phyloP scores from a whole-genome alignment of 2,797 vertebrate genomes.

The Micrastur ruficollis region DNA sequence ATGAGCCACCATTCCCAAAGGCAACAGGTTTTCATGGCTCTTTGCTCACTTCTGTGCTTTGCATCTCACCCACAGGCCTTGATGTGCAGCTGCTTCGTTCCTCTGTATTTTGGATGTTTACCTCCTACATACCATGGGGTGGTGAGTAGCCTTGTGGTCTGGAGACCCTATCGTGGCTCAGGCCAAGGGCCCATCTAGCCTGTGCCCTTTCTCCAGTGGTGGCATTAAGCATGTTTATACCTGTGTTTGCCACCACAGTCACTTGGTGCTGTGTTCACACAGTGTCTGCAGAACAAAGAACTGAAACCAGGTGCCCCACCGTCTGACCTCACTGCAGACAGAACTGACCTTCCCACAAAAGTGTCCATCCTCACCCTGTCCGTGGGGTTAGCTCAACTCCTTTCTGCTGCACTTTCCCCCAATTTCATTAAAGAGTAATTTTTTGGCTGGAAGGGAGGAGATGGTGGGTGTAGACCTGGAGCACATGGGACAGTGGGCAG shows the following conservation, averaged over 20 bases:
- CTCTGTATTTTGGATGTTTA: neutral
- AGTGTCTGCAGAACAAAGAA: neutral
- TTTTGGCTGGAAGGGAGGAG: neutral
- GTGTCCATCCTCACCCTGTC: neutral
- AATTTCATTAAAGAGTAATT: neutral
- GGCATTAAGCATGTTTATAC: neutral
- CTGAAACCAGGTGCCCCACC: neutral
- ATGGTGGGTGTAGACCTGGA: neutral
- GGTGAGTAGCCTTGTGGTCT: slow-evolving; percentile 15
- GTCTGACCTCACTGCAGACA: neutral
- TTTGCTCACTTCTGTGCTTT: neutral
- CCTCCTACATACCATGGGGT: neutral
- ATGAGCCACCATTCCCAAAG: neutral
- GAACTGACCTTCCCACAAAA: neutral
- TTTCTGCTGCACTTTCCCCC: neutral
- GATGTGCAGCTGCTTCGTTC: neutral
- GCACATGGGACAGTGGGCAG: neutral
- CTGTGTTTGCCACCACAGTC: neutral
- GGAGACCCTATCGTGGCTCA: neutral
- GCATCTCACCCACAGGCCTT: neutral
- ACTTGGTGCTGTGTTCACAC: neutral
- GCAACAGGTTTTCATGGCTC: neutral
- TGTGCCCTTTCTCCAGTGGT: neutral
- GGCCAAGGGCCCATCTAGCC: neutral
- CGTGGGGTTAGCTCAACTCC: neutral